These are phyloP conservation scores for Saturnia japonica DNA, from an alignment of 2,888 invertebrate species.

Conservation along the genomic window DNA sequence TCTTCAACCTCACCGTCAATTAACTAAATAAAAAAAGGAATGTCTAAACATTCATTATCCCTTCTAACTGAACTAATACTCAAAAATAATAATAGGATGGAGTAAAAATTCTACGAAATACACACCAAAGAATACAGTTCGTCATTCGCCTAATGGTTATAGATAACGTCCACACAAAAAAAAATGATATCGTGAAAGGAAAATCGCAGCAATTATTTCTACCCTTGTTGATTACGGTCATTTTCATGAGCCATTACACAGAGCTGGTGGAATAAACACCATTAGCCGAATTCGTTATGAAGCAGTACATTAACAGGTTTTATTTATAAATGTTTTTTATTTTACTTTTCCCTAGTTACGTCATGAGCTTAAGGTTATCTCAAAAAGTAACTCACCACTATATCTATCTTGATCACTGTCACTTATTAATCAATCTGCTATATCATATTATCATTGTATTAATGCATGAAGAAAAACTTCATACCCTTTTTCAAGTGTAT, in stretches of 20 bases:
- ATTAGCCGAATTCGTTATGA: constrained; percentile 33
- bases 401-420: neutral
- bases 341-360: neutral
- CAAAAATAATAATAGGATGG: neutral
- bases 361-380: neutral
- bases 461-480: too few species aligned
- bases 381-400: neutral
- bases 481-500: too few species aligned
- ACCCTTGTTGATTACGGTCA: constrained; percentile 40
- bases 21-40: too few species aligned
- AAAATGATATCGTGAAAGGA: constrained; percentile 7
- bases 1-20: too few species aligned
- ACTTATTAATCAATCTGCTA: neutral
- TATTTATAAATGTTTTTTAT: neutral
- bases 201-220: constrained; percentile 12
- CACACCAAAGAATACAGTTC: constrained; percentile 3
- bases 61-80: neutral
- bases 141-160: constrained; percentile 7
- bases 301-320: constrained; percentile 13
- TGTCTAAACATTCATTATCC: neutral
- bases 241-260: constrained; percentile 43
- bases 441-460: neutral
- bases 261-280: constrained; percentile 39
- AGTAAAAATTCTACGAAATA: constrained; percentile 4
- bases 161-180: constrained; percentile 6